Base-by-base conservation (phyloP, 2,797 vertebrate genomes). In the Toxotes lorentzi region DNA sequence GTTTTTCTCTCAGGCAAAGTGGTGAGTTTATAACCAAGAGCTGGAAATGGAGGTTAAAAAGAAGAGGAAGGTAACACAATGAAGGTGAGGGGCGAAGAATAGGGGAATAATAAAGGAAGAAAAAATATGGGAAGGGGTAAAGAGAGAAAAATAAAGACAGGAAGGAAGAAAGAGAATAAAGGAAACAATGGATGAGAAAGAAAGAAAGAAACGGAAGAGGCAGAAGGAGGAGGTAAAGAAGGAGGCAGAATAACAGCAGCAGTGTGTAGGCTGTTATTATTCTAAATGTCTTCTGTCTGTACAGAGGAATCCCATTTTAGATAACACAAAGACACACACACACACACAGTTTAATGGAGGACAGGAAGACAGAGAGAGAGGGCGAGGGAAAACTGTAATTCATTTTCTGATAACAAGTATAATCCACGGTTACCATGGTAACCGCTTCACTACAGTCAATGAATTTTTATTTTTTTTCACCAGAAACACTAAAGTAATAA, bases 381-480 rank as follows among this genome's bases (percentile, higher is more conserved):
- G 17, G 45, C 65, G 21, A 65, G 41, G 43, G 63, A 64, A 76
- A 82, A 86, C 54, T 71, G 24, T 83, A 83, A 77, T 83, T 88
- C 81, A 90, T 90, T 92, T 92, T 90, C 82, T 89, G 90, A 89
- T 91, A 88, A 85, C 48, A 62, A 67, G 72, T 63, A 24, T 84
- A 88, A 89, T 87, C 82, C 78, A 2, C 0, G n/a, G 86, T 85
- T 76, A 43, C 84, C 76, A 34, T 47, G 56, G 86, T 40, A 73
- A 88, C 78, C 0, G 65, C 66, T 66, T 67, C 51, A 24, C 47
- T 14, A 32, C 38, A 71, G 56, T 57, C 45, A 4, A 2, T 12
- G 47, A 23, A n/a, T 11, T 21, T 34, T 56, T 43, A 27, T 43
- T 57, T 14, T 58, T 43, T 34, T 53, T 6, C 53, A 35, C 10